Conservation (phyloP, 1,140 invertebrate genomes). For the Drosophila tristis region DNA sequence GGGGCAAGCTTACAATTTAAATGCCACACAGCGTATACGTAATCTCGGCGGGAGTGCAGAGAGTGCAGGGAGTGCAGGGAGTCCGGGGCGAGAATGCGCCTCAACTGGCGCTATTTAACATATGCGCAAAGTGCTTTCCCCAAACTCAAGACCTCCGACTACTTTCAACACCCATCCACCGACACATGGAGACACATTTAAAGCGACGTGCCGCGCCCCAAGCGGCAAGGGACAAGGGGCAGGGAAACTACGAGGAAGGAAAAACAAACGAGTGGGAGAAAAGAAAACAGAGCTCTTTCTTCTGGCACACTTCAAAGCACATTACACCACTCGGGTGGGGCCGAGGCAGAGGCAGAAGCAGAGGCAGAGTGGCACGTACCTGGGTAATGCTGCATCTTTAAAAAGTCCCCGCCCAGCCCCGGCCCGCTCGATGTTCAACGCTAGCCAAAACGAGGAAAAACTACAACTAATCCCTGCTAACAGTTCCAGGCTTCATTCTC, state of each 20-base stretch:
- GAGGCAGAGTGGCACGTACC: constrained; percentile 62
- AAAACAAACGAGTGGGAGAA: constrained; percentile 33
- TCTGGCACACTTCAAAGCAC: constrained; percentile 69
- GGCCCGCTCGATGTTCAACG: not conserved
- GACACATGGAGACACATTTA: constrained; percentile 45
- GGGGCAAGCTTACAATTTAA: constrained; percentile 26
- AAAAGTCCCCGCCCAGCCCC: constrained; percentile 43
- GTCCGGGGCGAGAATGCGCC: not conserved
- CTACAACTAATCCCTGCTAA: constrained; percentile 76
- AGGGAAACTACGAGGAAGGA: constrained; percentile 1
- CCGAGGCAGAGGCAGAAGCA: constrained; percentile 16
- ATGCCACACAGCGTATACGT: constrained; percentile 39
- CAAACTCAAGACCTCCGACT: constrained; percentile 38
- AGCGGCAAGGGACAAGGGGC: constrained; percentile 6
- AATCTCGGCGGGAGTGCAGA: constrained; percentile 28
- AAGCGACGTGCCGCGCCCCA: constrained; percentile 51
- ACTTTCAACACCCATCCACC: constrained; percentile 46
- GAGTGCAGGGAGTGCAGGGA: not conserved
- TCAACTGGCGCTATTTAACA: constrained; percentile 75
- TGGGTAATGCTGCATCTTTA: constrained; percentile 79
- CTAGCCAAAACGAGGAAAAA: constrained; percentile 38
- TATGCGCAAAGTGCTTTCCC: constrained; percentile 63
- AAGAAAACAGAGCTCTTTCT: constrained; percentile 45
- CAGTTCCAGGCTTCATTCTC: constrained; percentile 48
- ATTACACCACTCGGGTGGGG: constrained; percentile 57